A percentile compares a stretch with the other conserved stretches of the same genome.
phyloP scores from a whole-genome alignment of 2,888 invertebrate genomes.

The Ophraella communa region DNA sequence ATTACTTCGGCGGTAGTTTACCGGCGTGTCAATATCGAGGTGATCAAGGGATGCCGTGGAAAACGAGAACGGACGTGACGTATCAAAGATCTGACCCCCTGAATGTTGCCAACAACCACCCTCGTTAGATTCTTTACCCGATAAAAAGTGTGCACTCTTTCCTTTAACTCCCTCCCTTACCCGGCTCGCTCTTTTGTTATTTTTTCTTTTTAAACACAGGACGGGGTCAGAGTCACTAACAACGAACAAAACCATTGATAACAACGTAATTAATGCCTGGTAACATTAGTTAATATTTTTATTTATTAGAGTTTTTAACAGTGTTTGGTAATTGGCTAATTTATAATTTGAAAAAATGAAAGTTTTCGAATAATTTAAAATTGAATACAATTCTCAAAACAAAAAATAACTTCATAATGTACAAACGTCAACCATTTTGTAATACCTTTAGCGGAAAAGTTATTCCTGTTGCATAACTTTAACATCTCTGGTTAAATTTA shows the following conservation, averaged over 20 bases:
- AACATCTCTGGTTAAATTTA: too few relatives aligned
- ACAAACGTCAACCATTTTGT: too few relatives aligned
- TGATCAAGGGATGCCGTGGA: slow-evolving; percentile 46
- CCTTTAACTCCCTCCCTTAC: slow-evolving; percentile 5
- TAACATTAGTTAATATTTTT: neutral
- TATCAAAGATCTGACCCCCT: slow-evolving; percentile 57
- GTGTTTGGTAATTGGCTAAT: too few relatives aligned
- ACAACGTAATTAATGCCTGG: neutral
- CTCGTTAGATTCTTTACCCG: slow-evolving; percentile 55
- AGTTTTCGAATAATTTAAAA: too few relatives aligned
- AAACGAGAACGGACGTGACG: slow-evolving; percentile 54
- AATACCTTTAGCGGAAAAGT: too few relatives aligned
- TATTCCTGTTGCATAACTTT: too few relatives aligned
- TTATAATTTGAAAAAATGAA: too few relatives aligned
- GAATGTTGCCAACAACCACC: slow-evolving; percentile 42
- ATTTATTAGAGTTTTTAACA: neutral
- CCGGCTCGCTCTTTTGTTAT: slow-evolving; percentile 27
- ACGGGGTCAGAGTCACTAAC: slow-evolving; percentile 11
- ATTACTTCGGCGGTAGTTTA: slow-evolving; percentile 33
- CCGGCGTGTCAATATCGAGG: slow-evolving; percentile 47
- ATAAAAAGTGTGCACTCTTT: slow-evolving; percentile 52
- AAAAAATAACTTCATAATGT: too few relatives aligned
- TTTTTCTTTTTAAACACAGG: slow-evolving; percentile 27
- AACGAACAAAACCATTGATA: neutral
- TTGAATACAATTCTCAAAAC: too few relatives aligned